Evolutionary conservation across 2,113 vertebrate genomes (phyloP).

Genomic region (Tretioscincus oriximinensis): DNA sequence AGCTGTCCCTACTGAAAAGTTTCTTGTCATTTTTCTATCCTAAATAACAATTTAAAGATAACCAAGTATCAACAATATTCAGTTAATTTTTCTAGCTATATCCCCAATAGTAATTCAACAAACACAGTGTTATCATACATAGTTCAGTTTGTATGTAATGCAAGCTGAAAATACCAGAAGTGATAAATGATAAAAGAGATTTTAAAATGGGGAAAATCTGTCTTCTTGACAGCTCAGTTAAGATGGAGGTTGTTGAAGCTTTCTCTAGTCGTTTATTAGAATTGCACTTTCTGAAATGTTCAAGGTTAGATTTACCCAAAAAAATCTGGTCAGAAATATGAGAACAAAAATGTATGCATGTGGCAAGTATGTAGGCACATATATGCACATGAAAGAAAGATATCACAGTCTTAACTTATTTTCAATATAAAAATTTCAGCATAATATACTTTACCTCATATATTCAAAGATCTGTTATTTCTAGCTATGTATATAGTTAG

Average conservation of each 20-base stretch:
- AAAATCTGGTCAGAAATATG: not conserved
- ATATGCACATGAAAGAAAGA: not conserved
- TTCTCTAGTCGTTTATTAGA: conserved; percentile 46
- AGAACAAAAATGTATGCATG: too few species aligned
- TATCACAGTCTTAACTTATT: not conserved
- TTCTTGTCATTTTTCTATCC: not conserved
- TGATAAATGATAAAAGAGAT: conserved; percentile 69
- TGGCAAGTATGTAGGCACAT: too few species aligned
- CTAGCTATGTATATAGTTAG: not conserved
- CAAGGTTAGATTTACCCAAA: conserved; percentile 50
- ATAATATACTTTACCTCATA: not conserved
- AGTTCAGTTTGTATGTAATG: conserved; percentile 38
- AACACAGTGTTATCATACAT: conserved; percentile 36
- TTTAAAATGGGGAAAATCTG: conserved; percentile 61
- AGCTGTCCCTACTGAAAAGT: fast-evolving
- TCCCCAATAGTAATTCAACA: conserved; percentile 25
- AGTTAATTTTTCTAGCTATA: not conserved
- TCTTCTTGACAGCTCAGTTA: conserved; percentile 69
- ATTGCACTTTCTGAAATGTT: conserved; percentile 43
- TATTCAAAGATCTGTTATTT: not conserved
- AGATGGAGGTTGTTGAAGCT: conserved; percentile 55
- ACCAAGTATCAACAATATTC: conserved; percentile 34
- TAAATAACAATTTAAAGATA: conserved; percentile 12
- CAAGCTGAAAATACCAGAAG: conserved; percentile 48
- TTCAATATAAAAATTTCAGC: not conserved